These are phyloP conservation scores for Serranus cabrilla DNA, from an alignment of 2,797 vertebrate species.

Conservation along the genomic window DNA sequence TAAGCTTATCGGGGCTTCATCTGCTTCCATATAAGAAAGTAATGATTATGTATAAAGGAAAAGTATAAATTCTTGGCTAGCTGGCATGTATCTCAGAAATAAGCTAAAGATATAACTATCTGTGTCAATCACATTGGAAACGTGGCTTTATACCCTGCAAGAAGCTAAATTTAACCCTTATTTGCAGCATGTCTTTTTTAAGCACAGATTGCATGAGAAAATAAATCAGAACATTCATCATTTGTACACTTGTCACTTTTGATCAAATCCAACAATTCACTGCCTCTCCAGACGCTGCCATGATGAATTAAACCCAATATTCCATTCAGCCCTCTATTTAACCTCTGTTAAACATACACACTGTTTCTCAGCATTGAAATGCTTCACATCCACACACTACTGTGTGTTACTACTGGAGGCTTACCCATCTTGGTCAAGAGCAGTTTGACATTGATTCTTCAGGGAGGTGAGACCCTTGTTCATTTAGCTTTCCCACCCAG, in stretches of 20 bases:
- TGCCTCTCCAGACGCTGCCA: constrained; percentile 16
- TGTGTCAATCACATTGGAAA: neutral
- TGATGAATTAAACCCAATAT: constrained; percentile 15
- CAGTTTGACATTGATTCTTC: constrained; percentile 13
- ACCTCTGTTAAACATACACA: constrained; percentile 8
- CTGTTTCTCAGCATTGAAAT: constrained; percentile 17
- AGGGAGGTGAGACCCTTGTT: constrained; percentile 2
- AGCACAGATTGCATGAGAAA: neutral
- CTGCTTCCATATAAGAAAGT: neutral
- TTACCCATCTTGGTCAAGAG: neutral
- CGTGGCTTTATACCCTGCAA: neutral
- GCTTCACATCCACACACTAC: neutral
- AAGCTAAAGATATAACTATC: neutral
- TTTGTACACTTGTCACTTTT: constrained; percentile 19
- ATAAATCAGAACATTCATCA: constrained; percentile 28
- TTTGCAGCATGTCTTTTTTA: neutral
- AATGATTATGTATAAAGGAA: neutral
- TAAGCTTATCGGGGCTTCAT: too few species aligned
- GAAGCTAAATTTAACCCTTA: neutral
- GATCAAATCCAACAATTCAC: constrained; percentile 23
- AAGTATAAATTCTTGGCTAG: neutral
- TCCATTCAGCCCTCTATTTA: constrained; percentile 11
- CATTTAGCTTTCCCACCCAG: constrained; percentile 32
- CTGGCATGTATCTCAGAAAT: neutral
- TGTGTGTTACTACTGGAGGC: constrained; percentile 10